Base-by-base conservation (phyloP, 2,888 invertebrate species). In the Archips xylosteana region DNA sequence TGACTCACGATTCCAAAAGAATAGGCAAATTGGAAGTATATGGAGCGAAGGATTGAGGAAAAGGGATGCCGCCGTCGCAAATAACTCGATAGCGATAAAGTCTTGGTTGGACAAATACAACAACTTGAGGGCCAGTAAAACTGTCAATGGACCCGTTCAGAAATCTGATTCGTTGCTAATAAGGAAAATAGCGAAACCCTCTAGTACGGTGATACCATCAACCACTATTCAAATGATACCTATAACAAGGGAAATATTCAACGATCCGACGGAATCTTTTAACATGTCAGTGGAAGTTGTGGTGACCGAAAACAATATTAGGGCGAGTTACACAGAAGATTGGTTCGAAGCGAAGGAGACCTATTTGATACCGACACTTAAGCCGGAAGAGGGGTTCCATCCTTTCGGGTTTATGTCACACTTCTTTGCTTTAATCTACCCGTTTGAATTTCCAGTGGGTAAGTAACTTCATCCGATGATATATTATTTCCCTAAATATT, bases 371-470 rank as follows among this genome's bases (percentile, higher is more conserved):
- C 94, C 94, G 63, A 86, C 91, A 76, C 91, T 96, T 79, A 94
- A 95, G 82, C 89, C 96, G 75, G 95, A 96, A 74, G 95, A 95
- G 75, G 95, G 96, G 78, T 93, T 95, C 84, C 95, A 96, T 84
- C 91, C 95, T 78, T 96, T 96, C 85, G 92, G 95, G 80, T 95
- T 96, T 85, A 94, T 96, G 83, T 95, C 96, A 12, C 87, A 91
- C 75, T 95, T 96, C 85, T 95, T 96, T 83, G 94, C 95, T 78
- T 87, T 95, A 83, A 94, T 96, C 82, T 95, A 96, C 86, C 96
- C 96, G 3, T 94, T 95, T 81, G 95, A 96, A 78, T 95, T 96
- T 88, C 96, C 96, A 75, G 87, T 95, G 71, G 96, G 96, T 96
- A 89, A 95, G 93, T 88, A 63, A 64, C 69, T 34, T 59, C 36